Conservation (phyloP, 2,888 invertebrate species). For the Cotesia congregata region DNA sequence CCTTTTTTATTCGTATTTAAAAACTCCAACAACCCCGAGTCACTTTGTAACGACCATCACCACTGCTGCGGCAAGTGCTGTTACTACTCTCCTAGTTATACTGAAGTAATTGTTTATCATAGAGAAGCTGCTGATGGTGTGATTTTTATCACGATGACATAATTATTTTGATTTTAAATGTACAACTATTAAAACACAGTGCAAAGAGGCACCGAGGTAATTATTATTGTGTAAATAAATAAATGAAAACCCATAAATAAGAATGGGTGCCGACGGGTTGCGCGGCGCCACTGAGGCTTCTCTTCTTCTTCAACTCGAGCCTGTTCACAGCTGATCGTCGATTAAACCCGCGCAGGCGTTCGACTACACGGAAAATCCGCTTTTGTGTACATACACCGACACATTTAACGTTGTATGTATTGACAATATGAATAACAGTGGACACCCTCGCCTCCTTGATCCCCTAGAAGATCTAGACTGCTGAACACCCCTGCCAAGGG, state of each 20-base stretch:
- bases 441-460: neutral
- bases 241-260: conserved; percentile 19
- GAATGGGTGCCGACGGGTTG: conserved; percentile 49
- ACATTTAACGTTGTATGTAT: neutral
- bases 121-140: neutral
- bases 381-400: conserved; percentile 10
- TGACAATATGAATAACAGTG: neutral
- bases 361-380: conserved; percentile 44
- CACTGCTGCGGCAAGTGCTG: conserved; percentile 2
- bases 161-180: neutral
- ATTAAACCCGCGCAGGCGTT: conserved; percentile 65
- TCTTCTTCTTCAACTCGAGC: conserved; percentile 50
- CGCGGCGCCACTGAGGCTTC: conserved; percentile 55
- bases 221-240: conserved; percentile 12
- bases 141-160: neutral
- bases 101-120: neutral
- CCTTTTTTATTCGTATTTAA: neutral
- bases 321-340: conserved; percentile 65
- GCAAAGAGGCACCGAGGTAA: neutral
- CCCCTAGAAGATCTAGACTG: neutral
- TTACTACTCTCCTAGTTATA: neutral
- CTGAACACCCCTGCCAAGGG: neutral
- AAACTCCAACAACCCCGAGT: conserved; percentile 36
- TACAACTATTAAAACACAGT: neutral
- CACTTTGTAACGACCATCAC: conserved; percentile 36